Base-by-base conservation (phyloP, 2,797 vertebrate species). In the Pangasius mekongensis region DNA sequence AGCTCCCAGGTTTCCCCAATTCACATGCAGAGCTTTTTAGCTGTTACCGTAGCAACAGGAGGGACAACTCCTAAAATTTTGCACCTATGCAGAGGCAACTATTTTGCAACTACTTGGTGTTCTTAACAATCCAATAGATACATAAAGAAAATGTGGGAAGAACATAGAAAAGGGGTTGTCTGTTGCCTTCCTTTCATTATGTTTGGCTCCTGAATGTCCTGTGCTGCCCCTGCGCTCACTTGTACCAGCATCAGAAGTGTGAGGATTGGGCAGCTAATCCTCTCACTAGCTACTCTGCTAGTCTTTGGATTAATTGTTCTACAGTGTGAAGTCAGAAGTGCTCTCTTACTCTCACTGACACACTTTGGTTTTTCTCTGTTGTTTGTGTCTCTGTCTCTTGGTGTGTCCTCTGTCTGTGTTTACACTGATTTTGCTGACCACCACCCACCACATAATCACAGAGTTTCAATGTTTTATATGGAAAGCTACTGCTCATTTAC, bases 251-350 rank as follows among this genome's bases (percentile, higher is more conserved):
- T 87, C 60, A 81, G 74, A 90, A 88, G 71, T 89, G 78, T 74
- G 86, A 87, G 54, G 87, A 88, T 89, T 76, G 86, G 83, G 52
- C 33, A 58, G 88, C 69, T 89, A 90, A 91, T 89, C 43, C 82
- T 52, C 82, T 52, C 18, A 58, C 88, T 73, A 60, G 84, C 88
- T 16, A 27, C 36, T 91, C 87, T 89, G 71, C 66, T 71, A 43
- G 58, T 56, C 76, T 77, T 67, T 89, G 86, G 91, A 91, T 91
- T 89, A 91, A 88, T 90, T 69, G 67, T 9, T 80, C 89, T 86
- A 90, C 64, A 83, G 67, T 67, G 64, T 81, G 87, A 89, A 89
- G 80, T 83, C 77, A 85, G 84, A 74, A 54, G 52, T 43, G 69
- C 39, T 66, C 58, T 83, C 18, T 87, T 87, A 49, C 86, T 30